A percentile compares a stretch with the other conserved stretches of the same genome.
These are phyloP conservation scores for Temnothorax nylanderi DNA, from an alignment of 1,140 invertebrate species.

Conservation along the genomic window DNA sequence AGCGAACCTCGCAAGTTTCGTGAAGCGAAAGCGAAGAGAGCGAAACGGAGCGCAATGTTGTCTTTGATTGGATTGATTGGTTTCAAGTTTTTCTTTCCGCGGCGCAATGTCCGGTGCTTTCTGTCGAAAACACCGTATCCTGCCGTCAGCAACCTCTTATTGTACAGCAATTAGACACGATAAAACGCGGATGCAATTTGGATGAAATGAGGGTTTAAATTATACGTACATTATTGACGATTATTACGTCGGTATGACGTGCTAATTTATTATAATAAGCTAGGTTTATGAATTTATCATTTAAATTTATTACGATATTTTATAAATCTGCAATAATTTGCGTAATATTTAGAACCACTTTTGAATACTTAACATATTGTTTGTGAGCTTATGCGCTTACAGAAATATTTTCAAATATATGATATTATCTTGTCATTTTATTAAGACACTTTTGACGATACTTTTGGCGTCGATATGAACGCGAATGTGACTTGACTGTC, in stretches of 20 bases:
- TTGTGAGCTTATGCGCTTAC: background rate
- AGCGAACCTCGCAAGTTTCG: slow-evolving; percentile 33
- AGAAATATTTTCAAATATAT: slow-evolving; percentile 1
- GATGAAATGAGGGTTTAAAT: slow-evolving; percentile 14
- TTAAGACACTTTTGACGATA: slow-evolving; percentile 30
- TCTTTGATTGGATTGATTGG: slow-evolving; percentile 58
- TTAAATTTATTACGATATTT: slow-evolving; percentile 31
- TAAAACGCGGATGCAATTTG: slow-evolving; percentile 20
- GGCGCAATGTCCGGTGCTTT: background rate
- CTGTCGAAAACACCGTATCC: background rate
- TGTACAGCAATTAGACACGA: background rate
- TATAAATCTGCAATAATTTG: slow-evolving; percentile 26
- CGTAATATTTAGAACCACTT: slow-evolving; percentile 8
- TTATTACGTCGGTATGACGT: slow-evolving; percentile 12
- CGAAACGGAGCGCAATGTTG: slow-evolving; percentile 38
- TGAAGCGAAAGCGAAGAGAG: slow-evolving; percentile 20
- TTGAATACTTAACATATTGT: slow-evolving; percentile 14
- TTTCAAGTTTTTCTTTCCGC: slow-evolving; percentile 8
- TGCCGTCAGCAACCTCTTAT: background rate
- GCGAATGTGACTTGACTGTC: background rate
- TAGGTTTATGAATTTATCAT: slow-evolving; percentile 25
- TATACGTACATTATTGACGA: slow-evolving; percentile 14
- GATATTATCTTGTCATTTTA: background rate
- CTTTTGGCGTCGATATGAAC: background rate
- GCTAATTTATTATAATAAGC: slow-evolving; percentile 31